Evolutionary conservation across 2,888 invertebrate genomes (phyloP), one percentile per base, ranked within the genome.

Genomic region (Tyria jacobaeae): DNA sequence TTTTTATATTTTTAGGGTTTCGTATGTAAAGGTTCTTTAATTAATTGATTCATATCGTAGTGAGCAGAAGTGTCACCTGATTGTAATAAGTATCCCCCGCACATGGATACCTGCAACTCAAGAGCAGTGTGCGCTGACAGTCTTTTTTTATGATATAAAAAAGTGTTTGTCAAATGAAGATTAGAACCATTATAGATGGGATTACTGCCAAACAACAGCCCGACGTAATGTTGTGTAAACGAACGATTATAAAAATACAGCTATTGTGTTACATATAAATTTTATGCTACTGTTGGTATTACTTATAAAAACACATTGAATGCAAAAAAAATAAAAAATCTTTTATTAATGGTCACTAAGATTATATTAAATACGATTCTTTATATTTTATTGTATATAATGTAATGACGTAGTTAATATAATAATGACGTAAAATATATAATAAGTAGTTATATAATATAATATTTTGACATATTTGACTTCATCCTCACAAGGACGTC

Each of bases 171-270:
- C n/a, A 21, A 17, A 39, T 21, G 17, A 49, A 44, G 5, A 21
- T 41, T 21, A 39, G 51, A 51, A 44, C 41, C 17, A 21, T 58
- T 34, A n/a, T n/a, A n/a, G n/a, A n/a, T n/a, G n/a, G n/a, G n/a
- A n/a, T n/a, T n/a, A n/a, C n/a, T n/a, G n/a, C n/a, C n/a, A n/a
- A n/a, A n/a, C n/a, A n/a, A n/a, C n/a, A n/a, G n/a, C n/a, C n/a
- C 71, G 66, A 61, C 70, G 62, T 71, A 66, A 56, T 66, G 65
- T n/a, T n/a, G 31, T 58, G 67, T 62, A 76, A 73, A 65, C 47
- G 60, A 48, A 47, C n/a, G 58, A 65, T 54, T 60, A 41, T 51
- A 66, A 65, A 5, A 37, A 48, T n/a, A 57, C 49, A 62, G 55
- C 60, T 61, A 63, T 66, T 57, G 39, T 47, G 9, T 69, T 63